These are phyloP conservation scores for Cerastis rubricosa DNA, from an alignment of 2,888 invertebrate species.

Conservation along the genomic window DNA sequence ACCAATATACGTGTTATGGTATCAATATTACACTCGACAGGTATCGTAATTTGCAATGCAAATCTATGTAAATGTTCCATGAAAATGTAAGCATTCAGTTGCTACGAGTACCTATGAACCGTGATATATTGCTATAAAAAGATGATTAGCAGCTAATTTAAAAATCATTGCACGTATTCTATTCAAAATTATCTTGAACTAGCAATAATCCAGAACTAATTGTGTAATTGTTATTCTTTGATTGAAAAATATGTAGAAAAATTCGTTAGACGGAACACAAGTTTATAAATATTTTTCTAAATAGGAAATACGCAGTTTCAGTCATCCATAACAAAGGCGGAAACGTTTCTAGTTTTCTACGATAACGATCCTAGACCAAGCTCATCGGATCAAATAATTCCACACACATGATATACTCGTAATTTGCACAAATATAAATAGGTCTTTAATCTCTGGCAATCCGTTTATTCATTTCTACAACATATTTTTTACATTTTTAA, in stretches of 20 bases:
- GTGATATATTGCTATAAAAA: background rate
- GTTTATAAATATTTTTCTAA: background rate
- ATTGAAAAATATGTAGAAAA: background rate
- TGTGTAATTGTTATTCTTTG: background rate
- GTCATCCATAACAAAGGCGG: conserved; percentile 19
- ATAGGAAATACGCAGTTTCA: conserved; percentile 19
- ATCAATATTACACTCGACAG: background rate
- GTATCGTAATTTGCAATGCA: background rate
- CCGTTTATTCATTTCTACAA: too few relatives aligned
- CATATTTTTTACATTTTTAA: too few relatives aligned
- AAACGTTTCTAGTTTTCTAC: conserved; percentile 30
- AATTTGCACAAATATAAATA: conserved; percentile 49
- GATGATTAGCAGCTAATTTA: background rate
- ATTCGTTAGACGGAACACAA: background rate
- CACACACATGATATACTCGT: conserved; percentile 12
- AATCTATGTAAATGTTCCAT: conserved; percentile 8
- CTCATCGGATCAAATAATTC: conserved; percentile 36
- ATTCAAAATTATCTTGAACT: background rate
- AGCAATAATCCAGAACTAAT: background rate
- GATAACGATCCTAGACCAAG: background rate
- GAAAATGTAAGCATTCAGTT: background rate
- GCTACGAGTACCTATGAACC: too few relatives aligned
- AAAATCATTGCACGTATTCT: background rate
- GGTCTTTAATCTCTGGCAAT: conserved; percentile 39
- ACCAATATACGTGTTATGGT: background rate